Conservation (phyloP, 2,113 vertebrate species). For the Poecilia latipinna region DNA sequence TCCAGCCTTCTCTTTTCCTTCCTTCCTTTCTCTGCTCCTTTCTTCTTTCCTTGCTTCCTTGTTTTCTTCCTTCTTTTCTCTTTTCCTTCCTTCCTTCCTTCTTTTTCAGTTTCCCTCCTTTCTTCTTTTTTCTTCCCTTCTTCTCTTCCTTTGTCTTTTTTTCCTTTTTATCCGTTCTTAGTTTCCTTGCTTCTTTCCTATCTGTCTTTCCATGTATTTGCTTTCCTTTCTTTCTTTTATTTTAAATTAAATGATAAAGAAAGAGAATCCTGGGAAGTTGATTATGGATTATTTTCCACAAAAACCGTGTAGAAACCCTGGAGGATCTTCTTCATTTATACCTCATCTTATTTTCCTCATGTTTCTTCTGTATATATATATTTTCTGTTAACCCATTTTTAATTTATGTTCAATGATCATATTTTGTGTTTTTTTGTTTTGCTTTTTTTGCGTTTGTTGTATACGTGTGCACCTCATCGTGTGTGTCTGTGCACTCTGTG, state of each 20-base stretch:
- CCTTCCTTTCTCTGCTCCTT: too few relatives aligned
- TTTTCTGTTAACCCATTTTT: slow-evolving; percentile 52
- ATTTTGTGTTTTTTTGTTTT: slow-evolving; percentile 68
- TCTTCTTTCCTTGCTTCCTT: too few relatives aligned
- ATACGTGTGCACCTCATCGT: slow-evolving; percentile 48
- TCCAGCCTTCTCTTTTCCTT: neutral
- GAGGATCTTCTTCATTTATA: neutral
- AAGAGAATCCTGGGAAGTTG: neutral
- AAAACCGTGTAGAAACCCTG: neutral
- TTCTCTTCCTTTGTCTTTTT: too few relatives aligned
- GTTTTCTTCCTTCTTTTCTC: too few relatives aligned
- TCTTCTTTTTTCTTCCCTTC: too few relatives aligned
- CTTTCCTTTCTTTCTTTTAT: neutral
- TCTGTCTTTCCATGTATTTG: too few relatives aligned
- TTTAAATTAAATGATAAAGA: neutral
- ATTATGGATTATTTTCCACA: too few relatives aligned
- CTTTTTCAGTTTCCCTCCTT: too few relatives aligned
- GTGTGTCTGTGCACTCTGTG: slow-evolving; percentile 67
- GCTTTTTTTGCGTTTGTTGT: slow-evolving; percentile 80
- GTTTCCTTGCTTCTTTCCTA: too few relatives aligned
- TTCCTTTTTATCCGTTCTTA: too few relatives aligned
- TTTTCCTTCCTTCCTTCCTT: too few relatives aligned
- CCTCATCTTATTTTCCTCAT: neutral
- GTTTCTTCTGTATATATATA: neutral
- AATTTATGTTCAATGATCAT: slow-evolving; percentile 79